Conservation (phyloP, 2,797 vertebrate genomes). For the Thamnophis elegans region DNA sequence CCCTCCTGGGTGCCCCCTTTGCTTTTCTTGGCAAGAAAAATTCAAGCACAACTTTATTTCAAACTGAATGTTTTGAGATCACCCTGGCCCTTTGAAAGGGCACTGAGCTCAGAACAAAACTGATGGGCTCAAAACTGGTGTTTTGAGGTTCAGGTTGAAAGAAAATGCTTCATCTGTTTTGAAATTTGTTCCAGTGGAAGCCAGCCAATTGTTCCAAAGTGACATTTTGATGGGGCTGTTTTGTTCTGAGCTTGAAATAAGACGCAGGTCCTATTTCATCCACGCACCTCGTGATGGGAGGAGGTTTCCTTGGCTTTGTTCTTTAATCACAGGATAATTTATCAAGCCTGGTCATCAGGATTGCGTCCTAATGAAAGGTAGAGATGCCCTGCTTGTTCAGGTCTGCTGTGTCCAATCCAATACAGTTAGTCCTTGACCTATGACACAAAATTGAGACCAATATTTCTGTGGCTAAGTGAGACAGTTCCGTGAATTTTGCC, state of each 20-base stretch:
- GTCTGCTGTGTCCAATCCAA: not conserved
- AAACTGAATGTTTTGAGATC: not conserved
- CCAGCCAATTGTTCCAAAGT: not conserved
- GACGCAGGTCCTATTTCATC: not conserved
- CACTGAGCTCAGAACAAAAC: not conserved
- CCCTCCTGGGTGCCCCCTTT: not conserved
- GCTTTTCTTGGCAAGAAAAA: not conserved
- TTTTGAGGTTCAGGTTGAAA: not conserved
- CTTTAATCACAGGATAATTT: not conserved
- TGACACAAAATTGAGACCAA: not conserved
- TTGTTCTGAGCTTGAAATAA: not conserved
- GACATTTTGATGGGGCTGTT: not conserved
- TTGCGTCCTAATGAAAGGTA: not conserved
- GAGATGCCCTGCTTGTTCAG: not conserved
- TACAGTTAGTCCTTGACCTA: not conserved
- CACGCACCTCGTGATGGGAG: not conserved
- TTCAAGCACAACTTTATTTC: no score
- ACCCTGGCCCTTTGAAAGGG: not conserved
- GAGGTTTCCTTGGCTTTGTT: not conserved
- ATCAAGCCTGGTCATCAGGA: not conserved
- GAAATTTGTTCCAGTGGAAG: not conserved
- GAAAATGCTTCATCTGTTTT: not conserved
- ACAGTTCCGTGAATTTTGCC: not conserved
- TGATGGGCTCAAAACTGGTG: not conserved
- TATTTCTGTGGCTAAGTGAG: not conserved